Base-by-base conservation (phyloP, 2,113 vertebrate genomes). In the Sisor rabdophorus region DNA sequence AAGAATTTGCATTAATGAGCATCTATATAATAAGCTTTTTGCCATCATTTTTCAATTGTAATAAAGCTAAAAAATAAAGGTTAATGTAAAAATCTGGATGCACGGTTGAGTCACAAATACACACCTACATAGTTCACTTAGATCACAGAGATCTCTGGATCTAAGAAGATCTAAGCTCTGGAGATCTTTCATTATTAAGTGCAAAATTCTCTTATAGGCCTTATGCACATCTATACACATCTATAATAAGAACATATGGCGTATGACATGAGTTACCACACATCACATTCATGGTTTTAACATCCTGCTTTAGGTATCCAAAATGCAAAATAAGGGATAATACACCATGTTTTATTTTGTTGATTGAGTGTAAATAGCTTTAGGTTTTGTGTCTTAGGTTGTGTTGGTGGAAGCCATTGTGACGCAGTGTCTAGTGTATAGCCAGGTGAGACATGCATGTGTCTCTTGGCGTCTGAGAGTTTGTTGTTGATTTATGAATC, bases 401-500 rank as follows among this genome's bases (percentile, higher is more conserved):
- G 55, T 30, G 59, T 53, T 73, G 22, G 58, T 20, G 53, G 59
- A 52, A 11, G 26, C 54, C 19, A 20, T 26, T n/a, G 5, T 78
- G 67, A 82, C 22, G 59, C 47, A 64, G 74, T 30, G 69, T 55
- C 60, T 54, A 50, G 56, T 13, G 73, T 76, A 36, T 55, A 70
- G 4, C 70, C 80, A 79, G 74, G 82, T 84, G 71, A 71, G 2
- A 2, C 13, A 7, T 30, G 20, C 15, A 70, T 24, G 67, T 20
- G 65, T n/a, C 53, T 36, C 40, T 16, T 40, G 47, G 47, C 48
- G 63, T 54, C 81, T 48, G 53, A 47, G 68, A 26, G 48, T 77
- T 56, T 71, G 55, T 50, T 75, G 65, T 56, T 58, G 30, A 26
- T 72, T n/a, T 72, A 65, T 82, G 76, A 82, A 26, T 83, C 83